Evolutionary conservation across 2,888 invertebrate genomes (phyloP).

Genomic region (Drosophila aldrichi): DNA sequence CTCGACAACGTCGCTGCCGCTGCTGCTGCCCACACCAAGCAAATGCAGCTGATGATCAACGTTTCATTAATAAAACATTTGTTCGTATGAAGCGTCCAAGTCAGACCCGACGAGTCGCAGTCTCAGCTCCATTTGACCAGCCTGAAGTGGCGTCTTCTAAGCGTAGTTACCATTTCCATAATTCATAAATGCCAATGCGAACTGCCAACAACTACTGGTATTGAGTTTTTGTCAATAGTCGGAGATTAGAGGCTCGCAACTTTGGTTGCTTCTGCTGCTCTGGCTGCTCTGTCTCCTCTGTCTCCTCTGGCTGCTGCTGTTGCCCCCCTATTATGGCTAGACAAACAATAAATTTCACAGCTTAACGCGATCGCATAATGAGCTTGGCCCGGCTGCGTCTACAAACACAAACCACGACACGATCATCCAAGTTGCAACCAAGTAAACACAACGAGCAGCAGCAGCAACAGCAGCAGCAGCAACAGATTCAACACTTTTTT

Average conservation of each 20-base stretch:
- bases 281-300: slow-evolving; percentile 12
- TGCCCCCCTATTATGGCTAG: slow-evolving; percentile 58
- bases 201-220: slow-evolving; percentile 83
- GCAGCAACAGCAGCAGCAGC: slow-evolving; percentile 52
- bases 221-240: slow-evolving; percentile 82
- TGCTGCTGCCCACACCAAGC: slow-evolving; percentile 51
- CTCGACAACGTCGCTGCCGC: slow-evolving; percentile 31
- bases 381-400: slow-evolving; percentile 52
- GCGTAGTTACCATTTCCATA: slow-evolving; percentile 67
- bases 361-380: slow-evolving; percentile 84
- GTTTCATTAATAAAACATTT: slow-evolving; percentile 82
- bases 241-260: slow-evolving; percentile 67
- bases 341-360: slow-evolving; percentile 83
- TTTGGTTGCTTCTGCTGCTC: slow-evolving; percentile 28
- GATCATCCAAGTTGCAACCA: slow-evolving; percentile 59
- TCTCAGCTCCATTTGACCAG: slow-evolving; percentile 31
- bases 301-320: slow-evolving; percentile 16
- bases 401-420: slow-evolving; percentile 15
- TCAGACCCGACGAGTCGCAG: neutral
- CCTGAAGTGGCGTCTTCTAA: slow-evolving; percentile 55
- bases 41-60: slow-evolving; percentile 53
- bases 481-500: slow-evolving; percentile 71
- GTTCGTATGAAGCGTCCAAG: slow-evolving; percentile 58
- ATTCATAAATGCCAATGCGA: slow-evolving; percentile 78
- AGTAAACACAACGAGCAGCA: slow-evolving; percentile 55